Percentiles rank a stretch among this genome's conserved stretches.
Conservation (phyloP, 2,113 vertebrate genomes). For the Anarrhichthys ocellatus region DNA sequence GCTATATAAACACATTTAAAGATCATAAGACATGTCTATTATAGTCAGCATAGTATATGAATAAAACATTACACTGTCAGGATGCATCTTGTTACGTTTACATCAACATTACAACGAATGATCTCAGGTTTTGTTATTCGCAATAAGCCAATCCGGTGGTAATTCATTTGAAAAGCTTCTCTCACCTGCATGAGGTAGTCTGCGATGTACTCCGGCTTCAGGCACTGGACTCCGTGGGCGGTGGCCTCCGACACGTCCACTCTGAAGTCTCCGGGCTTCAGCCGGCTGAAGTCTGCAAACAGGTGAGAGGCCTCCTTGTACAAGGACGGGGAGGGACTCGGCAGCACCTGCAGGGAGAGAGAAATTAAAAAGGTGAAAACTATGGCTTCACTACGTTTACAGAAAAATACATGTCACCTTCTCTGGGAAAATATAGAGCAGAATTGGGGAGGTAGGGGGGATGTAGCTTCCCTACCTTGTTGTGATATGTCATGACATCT, state of each 20-base stretch:
- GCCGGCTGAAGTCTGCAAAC: conserved; percentile 92
- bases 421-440: too few relatives aligned
- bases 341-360: conserved; percentile 86
- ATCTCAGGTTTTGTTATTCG: not conserved
- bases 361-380: not conserved
- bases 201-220: conserved; percentile 96
- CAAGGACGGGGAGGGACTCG: conserved; percentile 83
- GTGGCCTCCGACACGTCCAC: conserved; percentile 86
- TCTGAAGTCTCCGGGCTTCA: conserved; percentile 87
- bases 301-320: conserved; percentile 92
- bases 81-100: not conserved
- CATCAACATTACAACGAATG: not conserved
- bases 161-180: conserved; percentile 13
- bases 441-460: too few relatives aligned
- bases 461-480: too few relatives aligned
- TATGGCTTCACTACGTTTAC: not conserved
- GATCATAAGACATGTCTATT: not conserved
- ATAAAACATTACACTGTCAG: not conserved
- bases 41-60: not conserved
- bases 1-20: not conserved
- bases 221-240: conserved; percentile 87
- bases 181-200: conserved; percentile 96
- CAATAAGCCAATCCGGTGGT: not conserved
- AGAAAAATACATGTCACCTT: not conserved
- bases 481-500: too few relatives aligned